phyloP scores from a whole-genome alignment of 2,888 invertebrate species.

The Folsomia manolachei region DNA sequence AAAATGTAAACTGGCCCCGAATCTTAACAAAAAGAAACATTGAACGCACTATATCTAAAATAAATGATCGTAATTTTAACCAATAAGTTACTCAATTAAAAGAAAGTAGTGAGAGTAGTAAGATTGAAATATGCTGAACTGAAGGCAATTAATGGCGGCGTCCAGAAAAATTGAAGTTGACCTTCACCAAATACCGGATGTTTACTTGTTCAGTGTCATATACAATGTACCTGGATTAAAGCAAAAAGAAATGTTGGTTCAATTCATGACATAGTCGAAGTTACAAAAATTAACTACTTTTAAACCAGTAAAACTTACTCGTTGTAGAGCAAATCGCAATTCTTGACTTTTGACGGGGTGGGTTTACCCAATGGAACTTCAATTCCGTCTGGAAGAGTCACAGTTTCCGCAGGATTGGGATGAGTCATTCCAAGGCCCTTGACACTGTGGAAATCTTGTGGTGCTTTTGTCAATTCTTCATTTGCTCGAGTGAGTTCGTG shows the following conservation, averaged over 20 bases:
- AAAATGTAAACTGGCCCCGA: too few relatives aligned
- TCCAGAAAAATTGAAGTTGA: constrained; percentile 70
- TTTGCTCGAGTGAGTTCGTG: constrained; percentile 71
- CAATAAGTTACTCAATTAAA: too few relatives aligned
- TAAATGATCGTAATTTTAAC: too few relatives aligned
- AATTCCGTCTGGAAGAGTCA: constrained; percentile 65
- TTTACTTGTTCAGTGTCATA: constrained; percentile 94
- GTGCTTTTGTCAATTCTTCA: constrained; percentile 60
- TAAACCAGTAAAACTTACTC: constrained; percentile 62
- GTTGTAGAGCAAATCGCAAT: constrained; percentile 75
- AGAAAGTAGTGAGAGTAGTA: not conserved
- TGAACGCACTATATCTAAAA: too few relatives aligned
- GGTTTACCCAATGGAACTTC: constrained; percentile 75
- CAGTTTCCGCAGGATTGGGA: constrained; percentile 69
- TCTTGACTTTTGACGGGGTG: constrained; percentile 52
- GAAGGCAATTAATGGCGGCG: constrained; percentile 58
- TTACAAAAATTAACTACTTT: constrained; percentile 2
- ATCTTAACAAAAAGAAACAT: too few relatives aligned
- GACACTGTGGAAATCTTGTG: constrained; percentile 77
- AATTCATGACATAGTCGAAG: too few relatives aligned
- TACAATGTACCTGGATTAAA: constrained; percentile 72
- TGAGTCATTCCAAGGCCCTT: constrained; percentile 81
- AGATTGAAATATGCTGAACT: not conserved
- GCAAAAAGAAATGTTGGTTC: not conserved
- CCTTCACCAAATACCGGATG: constrained; percentile 79